These are phyloP conservation scores for Rhinoptilus africanus DNA, from an alignment of 2,113 vertebrate species.

Conservation along the genomic window DNA sequence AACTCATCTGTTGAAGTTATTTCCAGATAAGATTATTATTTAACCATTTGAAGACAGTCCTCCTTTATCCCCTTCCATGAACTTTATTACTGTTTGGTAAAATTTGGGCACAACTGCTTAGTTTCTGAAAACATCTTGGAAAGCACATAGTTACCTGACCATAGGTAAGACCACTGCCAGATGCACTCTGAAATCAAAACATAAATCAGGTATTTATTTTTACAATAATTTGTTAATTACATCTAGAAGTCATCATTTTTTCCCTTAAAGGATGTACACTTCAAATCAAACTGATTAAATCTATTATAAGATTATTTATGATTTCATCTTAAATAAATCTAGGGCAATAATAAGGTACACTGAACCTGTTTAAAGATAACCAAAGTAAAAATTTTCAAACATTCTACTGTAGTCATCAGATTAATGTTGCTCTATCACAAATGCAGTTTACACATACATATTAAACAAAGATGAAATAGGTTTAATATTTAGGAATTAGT, in stretches of 20 bases:
- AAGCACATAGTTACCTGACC: constrained; percentile 50
- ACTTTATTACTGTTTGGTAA: neutral
- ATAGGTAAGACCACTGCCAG: neutral
- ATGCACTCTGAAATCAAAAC: constrained; percentile 28
- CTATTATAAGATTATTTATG: neutral
- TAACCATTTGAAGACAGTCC: neutral
- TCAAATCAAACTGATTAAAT: neutral
- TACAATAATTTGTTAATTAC: neutral
- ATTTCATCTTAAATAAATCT: neutral
- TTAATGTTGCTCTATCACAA: neutral
- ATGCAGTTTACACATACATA: neutral
- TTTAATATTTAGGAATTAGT: neutral
- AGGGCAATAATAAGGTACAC: neutral
- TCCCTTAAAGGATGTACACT: neutral
- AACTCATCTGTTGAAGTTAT: neutral
- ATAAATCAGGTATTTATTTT: neutral
- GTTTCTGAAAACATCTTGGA: neutral
- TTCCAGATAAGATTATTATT: neutral
- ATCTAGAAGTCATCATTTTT: neutral
- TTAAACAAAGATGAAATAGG: neutral
- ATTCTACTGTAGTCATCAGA: neutral
- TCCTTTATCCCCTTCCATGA: neutral
- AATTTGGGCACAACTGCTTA: neutral
- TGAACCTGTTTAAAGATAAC: neutral
- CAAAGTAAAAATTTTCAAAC: neutral